Evolutionary conservation across 2,113 vertebrate species (phyloP).

Genomic region (Felis chaus): DNA sequence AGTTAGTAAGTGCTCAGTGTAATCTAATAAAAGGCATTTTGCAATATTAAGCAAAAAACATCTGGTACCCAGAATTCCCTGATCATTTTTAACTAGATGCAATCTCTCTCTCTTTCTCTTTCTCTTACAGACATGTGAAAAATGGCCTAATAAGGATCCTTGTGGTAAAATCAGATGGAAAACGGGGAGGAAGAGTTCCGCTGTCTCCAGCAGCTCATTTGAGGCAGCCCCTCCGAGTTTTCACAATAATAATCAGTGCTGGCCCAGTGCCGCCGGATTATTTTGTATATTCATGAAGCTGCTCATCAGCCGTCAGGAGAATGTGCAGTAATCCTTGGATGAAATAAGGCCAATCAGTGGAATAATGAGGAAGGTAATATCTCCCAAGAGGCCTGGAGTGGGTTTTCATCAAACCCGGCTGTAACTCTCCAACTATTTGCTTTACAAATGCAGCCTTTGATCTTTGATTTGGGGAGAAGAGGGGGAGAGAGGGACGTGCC

Average conservation of each 20-base stretch:
- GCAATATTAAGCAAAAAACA: conserved; percentile 93
- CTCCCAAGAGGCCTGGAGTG: conserved; percentile 92
- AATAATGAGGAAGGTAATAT: conserved; percentile 95
- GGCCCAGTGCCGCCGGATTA: conserved; percentile 91
- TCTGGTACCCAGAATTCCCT: conserved; percentile 93
- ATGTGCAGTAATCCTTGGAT: conserved; percentile 94
- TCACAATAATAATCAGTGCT: conserved; percentile 91
- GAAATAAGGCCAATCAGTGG: conserved; percentile 94
- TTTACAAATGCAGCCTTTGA: conserved; percentile 99
- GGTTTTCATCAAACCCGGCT: conserved; percentile 94
- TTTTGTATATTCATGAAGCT: conserved; percentile 94
- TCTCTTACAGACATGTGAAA: conserved; percentile 89
- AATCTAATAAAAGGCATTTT: conserved; percentile 94
- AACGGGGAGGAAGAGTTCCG: conserved; percentile 86
- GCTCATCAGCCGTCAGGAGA: conserved; percentile 93
- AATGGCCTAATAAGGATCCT: conserved; percentile 91
- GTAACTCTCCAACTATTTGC: conserved; percentile 97
- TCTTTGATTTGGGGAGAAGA: conserved; percentile 96
- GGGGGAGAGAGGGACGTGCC: conserved; percentile 86
- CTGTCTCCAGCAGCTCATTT: conserved; percentile 88
- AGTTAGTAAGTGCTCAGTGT: conserved; percentile 91
- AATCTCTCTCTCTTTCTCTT: conserved; percentile 86
- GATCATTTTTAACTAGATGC: conserved; percentile 91
- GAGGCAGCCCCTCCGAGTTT: conserved; percentile 87
- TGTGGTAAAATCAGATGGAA: conserved; percentile 90